Conservation (phyloP, 1,140 invertebrate genomes). For the Sminthurides bifidus region DNA sequence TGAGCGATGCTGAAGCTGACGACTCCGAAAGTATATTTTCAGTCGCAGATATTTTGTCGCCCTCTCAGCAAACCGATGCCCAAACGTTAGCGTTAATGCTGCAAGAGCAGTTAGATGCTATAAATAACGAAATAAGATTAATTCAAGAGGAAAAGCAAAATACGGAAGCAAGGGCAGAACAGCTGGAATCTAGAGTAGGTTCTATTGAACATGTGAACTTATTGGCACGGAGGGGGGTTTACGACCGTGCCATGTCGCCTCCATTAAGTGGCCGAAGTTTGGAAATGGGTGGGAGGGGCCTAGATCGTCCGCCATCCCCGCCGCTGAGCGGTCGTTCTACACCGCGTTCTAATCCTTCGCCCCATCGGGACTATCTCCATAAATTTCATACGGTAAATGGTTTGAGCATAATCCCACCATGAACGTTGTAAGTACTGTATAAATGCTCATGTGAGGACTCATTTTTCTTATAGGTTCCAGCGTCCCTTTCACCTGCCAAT, state of each 20-base stretch:
- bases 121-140: slow-evolving; percentile 96
- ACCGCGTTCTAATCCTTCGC: slow-evolving; percentile 61
- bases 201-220: slow-evolving; percentile 88
- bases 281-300: slow-evolving; percentile 30
- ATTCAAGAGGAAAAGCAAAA: slow-evolving; percentile 99
- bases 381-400: slow-evolving; percentile 67
- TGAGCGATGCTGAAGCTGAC: slow-evolving; percentile 66
- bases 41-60: slow-evolving; percentile 58
- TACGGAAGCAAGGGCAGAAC: slow-evolving; percentile 91
- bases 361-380: slow-evolving; percentile 63
- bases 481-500: slow-evolving; percentile 38
- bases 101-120: slow-evolving; percentile 97
- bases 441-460: neutral
- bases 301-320: slow-evolving; percentile 39
- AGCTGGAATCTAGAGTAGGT: slow-evolving; percentile 90
- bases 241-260: slow-evolving; percentile 29
- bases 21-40: slow-evolving; percentile 61
- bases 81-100: slow-evolving; percentile 96
- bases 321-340: slow-evolving; percentile 63
- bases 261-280: slow-evolving; percentile 30
- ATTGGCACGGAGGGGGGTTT: slow-evolving; percentile 52
- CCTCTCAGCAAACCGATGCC: slow-evolving; percentile 74
- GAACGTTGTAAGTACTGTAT: neutral
- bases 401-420: neutral
- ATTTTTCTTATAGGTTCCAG: slow-evolving; percentile 37